Evolutionary conservation across 1,140 invertebrate species (phyloP).

Genomic region (Berghia stephanieae): DNA sequence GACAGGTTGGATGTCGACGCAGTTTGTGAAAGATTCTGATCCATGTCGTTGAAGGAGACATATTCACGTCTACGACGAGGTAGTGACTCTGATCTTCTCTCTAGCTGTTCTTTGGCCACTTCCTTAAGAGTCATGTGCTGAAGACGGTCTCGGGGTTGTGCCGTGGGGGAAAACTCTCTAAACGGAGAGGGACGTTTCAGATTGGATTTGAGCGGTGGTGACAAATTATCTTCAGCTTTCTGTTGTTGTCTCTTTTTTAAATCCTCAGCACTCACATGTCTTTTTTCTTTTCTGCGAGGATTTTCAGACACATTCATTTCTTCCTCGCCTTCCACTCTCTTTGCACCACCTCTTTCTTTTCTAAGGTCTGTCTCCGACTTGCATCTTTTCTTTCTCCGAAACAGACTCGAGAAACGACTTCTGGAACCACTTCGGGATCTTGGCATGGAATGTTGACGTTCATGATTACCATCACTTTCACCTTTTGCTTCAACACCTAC

Average conservation of each 20-base stretch:
- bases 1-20: not conserved
- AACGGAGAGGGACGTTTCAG: constrained; percentile 16
- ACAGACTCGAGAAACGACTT: constrained; percentile 33
- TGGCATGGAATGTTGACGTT: constrained; percentile 25
- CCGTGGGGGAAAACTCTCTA: constrained; percentile 26
- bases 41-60: too few species aligned
- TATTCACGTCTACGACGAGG: too few species aligned
- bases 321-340: not conserved
- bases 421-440: constrained; percentile 36
- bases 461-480: not conserved
- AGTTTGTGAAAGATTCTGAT: not conserved
- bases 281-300: constrained; percentile 1
- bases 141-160: constrained; percentile 36
- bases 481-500: not conserved
- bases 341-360: not conserved
- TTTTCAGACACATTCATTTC: not conserved
- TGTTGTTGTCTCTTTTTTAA: not conserved
- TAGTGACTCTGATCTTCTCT: not conserved
- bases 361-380: constrained; percentile 37
- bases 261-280: constrained; percentile 24
- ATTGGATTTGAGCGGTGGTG: not conserved
- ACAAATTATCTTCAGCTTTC: not conserved
- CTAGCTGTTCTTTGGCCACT: constrained; percentile 30
- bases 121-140: constrained; percentile 40
- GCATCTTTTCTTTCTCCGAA: constrained; percentile 32